A percentile compares a stretch with the other conserved stretches of the same genome.
Evolutionary conservation across 2,113 vertebrate genomes (phyloP).

Genomic region (Tragelaphus buxtoni): DNA sequence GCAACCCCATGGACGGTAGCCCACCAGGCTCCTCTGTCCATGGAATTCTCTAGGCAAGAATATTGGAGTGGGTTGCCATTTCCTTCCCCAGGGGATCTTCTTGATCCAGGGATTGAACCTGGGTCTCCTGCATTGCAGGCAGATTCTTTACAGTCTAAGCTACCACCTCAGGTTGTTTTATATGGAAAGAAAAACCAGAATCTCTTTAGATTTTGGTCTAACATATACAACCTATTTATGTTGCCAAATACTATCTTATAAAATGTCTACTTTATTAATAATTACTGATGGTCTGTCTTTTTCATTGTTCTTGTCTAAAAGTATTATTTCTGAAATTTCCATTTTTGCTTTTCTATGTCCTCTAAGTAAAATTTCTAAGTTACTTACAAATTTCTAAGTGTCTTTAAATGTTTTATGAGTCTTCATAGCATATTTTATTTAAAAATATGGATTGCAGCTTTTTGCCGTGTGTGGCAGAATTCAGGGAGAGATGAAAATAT

Average conservation of each 20-base stretch:
- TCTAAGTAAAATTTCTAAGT: not conserved
- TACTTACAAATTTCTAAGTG: not conserved
- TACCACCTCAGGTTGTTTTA: not conserved
- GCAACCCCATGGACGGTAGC: not conserved
- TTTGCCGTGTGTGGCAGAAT: conserved; percentile 7
- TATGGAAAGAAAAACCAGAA: not conserved
- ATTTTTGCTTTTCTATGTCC: conserved; percentile 29
- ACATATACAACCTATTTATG: not conserved
- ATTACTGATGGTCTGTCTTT: not conserved
- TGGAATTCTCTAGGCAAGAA: not conserved
- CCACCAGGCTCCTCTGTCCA: not conserved
- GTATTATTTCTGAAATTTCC: conserved; percentile 41
- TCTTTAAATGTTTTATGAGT: conserved; percentile 48
- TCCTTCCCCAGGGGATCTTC: not conserved
- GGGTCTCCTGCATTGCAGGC: not conserved
- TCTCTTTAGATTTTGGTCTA: not conserved
- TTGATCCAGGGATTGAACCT: not conserved
- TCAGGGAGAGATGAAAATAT: conserved; percentile 49
- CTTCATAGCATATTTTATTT: conserved; percentile 28
- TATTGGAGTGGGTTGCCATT: not conserved
- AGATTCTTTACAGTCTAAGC: not conserved
- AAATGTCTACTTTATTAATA: conserved; percentile 16
- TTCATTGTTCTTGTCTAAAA: conserved; percentile 3
- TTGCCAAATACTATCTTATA: not conserved
- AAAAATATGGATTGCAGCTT: conserved; percentile 33